Base-by-base conservation (phyloP, 2,797 vertebrate genomes). In the Falco berigora region DNA sequence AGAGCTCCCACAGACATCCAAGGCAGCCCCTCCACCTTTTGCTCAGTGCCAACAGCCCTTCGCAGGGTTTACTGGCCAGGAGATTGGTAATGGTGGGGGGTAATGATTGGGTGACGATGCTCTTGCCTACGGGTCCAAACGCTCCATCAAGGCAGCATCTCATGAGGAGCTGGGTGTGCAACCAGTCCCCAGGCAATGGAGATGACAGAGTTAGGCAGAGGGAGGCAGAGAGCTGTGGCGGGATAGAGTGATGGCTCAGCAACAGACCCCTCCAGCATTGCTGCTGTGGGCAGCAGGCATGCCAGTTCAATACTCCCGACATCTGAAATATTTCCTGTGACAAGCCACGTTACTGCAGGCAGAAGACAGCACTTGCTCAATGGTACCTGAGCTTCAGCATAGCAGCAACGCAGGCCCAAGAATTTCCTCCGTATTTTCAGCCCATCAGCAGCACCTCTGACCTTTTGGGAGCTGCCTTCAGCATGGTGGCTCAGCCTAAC, bases 371-470 rank as follows among this genome's bases (percentile, higher is more conserved):
- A n/a, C 17, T 80, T 0, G 1, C 30, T 80, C 46, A 38, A 6
- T 6, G 20, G 46, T 17, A 53, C 34, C 20, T 30, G 40, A 16
- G 27, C 63, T 90, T 71, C 46, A 62, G 42, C 80, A 36, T 42
- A 2, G 0, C 44, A 59, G 30, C 0, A 0, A 16, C 25, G 4
- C 7, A 1, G 38, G 49, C 10, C 27, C 53, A 32, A 44, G 47
- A 18, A 10, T 21, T 46, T 68, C 24, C 62, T 79, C 28, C 4
- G 1, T 36, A 12, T 25, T 73, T 82, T n/a, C 72, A 16, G 36
- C 50, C 32, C 27, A 47, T 20, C 30, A 34, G 24, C 38, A 58
- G 16, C 16, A 68, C 15, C n/a, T 58, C 50, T 38, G 50, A 79
- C 14, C 13, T 30, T 32, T 18, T 9, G 32, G 12, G 52, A 77